Percentiles rank a stretch among this genome's conserved stretches.
These are phyloP conservation scores for Periplaneta americana DNA, from an alignment of 1,140 invertebrate genomes.

Conservation along the genomic window DNA sequence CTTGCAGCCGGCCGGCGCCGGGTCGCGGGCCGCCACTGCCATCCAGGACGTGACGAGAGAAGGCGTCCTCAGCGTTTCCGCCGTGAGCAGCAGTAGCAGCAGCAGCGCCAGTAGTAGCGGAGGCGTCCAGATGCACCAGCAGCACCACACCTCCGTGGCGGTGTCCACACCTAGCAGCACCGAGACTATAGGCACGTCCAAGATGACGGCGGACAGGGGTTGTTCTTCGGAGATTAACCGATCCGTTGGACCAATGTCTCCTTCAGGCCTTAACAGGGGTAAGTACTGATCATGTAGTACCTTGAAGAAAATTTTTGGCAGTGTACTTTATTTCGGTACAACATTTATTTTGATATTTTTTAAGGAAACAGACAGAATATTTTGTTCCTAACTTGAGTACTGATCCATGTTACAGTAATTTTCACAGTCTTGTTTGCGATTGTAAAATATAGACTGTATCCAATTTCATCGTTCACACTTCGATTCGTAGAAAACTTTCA, in stretches of 20 bases:
- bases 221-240: constrained; percentile 36
- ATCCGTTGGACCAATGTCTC: constrained; percentile 54
- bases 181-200: constrained; percentile 28
- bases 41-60: constrained; percentile 67
- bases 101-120: constrained; percentile 24
- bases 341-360: too few relatives aligned
- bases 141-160: constrained; percentile 27
- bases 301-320: too few relatives aligned
- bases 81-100: constrained; percentile 47
- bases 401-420: too few relatives aligned
- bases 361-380: too few relatives aligned
- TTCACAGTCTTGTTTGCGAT: too few relatives aligned
- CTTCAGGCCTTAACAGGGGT: constrained; percentile 69
- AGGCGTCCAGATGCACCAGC: constrained; percentile 14
- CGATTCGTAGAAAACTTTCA: too few relatives aligned
- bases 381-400: too few relatives aligned
- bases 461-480: too few relatives aligned
- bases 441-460: too few relatives aligned
- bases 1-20: constrained; percentile 68
- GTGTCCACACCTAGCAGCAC: constrained; percentile 25
- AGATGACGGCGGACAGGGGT: constrained; percentile 36
- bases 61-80: constrained; percentile 55
- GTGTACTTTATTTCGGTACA: too few relatives aligned
- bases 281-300: constrained; percentile 34
- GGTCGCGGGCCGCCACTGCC: constrained; percentile 68